Conservation (phyloP, 2,797 vertebrate species). For the Danio kyathit region DNA sequence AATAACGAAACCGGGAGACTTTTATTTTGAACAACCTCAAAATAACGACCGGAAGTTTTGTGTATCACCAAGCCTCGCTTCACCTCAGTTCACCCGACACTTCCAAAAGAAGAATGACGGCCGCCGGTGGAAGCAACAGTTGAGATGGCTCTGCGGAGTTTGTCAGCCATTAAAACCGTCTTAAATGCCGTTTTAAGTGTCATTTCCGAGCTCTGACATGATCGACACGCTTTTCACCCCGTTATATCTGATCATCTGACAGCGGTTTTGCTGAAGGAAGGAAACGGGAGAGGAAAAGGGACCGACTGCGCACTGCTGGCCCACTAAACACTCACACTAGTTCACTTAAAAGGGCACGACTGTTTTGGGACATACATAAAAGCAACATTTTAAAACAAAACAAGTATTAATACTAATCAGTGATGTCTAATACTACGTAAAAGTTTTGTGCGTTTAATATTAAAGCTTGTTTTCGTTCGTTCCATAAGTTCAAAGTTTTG, state of each 20-base stretch:
- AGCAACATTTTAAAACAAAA: neutral
- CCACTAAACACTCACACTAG: constrained; percentile 28
- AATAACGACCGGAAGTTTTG: neutral
- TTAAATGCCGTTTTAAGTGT: neutral
- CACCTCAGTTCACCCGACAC: neutral
- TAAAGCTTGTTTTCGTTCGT: neutral
- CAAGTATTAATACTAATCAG: neutral
- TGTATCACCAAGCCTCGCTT: neutral
- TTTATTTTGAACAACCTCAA: constrained; percentile 24
- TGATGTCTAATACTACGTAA: constrained; percentile 5
- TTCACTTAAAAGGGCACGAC: constrained; percentile 19
- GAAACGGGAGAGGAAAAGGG: constrained; percentile 69
- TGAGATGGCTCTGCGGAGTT: neutral
- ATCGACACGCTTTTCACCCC: neutral
- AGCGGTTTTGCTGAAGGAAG: constrained; percentile 58
- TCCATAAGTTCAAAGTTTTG: neutral
- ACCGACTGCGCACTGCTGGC: constrained; percentile 58
- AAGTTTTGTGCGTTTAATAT: neutral
- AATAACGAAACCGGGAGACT: neutral
- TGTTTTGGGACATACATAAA: neutral
- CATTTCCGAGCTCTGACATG: neutral
- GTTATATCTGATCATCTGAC: constrained; percentile 1
- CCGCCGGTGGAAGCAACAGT: constrained; percentile 15
- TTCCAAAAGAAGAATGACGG: constrained; percentile 40
- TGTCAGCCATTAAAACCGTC: neutral